phyloP scores from a whole-genome alignment of 2,888 invertebrate genomes.

The Dryobota labecula region DNA sequence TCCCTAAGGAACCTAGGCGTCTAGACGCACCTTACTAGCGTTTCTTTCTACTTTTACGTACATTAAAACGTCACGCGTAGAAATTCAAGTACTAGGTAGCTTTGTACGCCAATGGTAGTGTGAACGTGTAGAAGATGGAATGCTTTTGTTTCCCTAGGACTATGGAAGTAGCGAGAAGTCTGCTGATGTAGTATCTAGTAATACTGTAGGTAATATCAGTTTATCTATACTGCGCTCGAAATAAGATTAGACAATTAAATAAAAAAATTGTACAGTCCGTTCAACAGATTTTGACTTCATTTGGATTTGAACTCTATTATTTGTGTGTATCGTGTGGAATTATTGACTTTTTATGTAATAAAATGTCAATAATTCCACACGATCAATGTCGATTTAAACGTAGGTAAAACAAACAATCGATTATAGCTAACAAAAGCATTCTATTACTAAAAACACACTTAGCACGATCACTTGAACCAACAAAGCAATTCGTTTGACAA shows the following conservation, averaged over 20 bases:
- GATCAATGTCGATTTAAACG: not conserved
- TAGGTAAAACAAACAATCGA: constrained; percentile 49
- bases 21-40: constrained; percentile 17
- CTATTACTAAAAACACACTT: constrained; percentile 64
- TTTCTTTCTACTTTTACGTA: not conserved
- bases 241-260: no score
- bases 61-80: constrained; percentile 3
- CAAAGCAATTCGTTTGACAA: constrained; percentile 78
- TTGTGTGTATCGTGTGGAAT: no score
- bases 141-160: not conserved
- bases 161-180: not conserved
- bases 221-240: no score
- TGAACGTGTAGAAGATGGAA: constrained; percentile 36
- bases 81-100: constrained; percentile 10
- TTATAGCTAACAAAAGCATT: constrained; percentile 48
- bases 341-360: no score
- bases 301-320: no score
- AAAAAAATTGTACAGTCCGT: no score
- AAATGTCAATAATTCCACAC: not conserved
- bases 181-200: not conserved
- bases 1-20: constrained; percentile 15
- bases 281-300: no score
- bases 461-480: constrained; percentile 75
- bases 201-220: not conserved
- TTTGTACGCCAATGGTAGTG: not conserved